These are phyloP conservation scores for Drosophila sordidula DNA, from an alignment of 2,888 invertebrate species.

Conservation along the genomic window DNA sequence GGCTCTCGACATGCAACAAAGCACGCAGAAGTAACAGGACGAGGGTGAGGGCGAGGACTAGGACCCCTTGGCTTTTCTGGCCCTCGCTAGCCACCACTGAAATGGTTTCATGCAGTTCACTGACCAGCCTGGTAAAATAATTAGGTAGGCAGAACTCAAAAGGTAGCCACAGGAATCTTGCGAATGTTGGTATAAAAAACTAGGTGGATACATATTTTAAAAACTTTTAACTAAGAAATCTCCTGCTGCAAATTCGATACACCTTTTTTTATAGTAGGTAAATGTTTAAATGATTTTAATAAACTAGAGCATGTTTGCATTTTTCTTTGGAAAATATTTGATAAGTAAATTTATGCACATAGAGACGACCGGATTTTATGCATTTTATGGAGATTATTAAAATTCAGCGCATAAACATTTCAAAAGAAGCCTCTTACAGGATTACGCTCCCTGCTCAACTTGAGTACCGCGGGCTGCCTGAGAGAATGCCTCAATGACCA, in stretches of 20 bases:
- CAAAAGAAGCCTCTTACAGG: background rate
- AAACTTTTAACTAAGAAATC: too few species aligned
- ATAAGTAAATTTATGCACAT: background rate
- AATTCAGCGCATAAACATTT: background rate
- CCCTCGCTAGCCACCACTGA: slow-evolving; percentile 1
- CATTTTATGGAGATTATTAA: slow-evolving; percentile 2
- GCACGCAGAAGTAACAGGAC: background rate
- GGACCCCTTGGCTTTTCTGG: background rate
- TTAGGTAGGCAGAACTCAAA: background rate
- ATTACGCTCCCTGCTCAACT: slow-evolving; percentile 1
- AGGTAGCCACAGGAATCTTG: slow-evolving; percentile 11
- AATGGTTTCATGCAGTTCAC: slow-evolving; percentile 52
- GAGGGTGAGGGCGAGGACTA: background rate
- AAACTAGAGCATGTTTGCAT: background rate
- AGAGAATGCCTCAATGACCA: slow-evolving; percentile 27
- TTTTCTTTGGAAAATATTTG: background rate
- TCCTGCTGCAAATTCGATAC: too few species aligned
- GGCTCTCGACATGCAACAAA: slow-evolving; percentile 64
- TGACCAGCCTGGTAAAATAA: slow-evolving; percentile 41
- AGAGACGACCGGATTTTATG: background rate
- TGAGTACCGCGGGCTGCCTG: slow-evolving; percentile 6
- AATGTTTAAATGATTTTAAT: background rate
- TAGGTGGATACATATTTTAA: too few species aligned
- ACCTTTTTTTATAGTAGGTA: too few species aligned
- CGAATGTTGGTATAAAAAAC: too few species aligned